Percentiles rank a stretch among this genome's conserved stretches.
Conservation (phyloP, 2,113 vertebrate species). For the Ginglymostoma cirratum region DNA sequence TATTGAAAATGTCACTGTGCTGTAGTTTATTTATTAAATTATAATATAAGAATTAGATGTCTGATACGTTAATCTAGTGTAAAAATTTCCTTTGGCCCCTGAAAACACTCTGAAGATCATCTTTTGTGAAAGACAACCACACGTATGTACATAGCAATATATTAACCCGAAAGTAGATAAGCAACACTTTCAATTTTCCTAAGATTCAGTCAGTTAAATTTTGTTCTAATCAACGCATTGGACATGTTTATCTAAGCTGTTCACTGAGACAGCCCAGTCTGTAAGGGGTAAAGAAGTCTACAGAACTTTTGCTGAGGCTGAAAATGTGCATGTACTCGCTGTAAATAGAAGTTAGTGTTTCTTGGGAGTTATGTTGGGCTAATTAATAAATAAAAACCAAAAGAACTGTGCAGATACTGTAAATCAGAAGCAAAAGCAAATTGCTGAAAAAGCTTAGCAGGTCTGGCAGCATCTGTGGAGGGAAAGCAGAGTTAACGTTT, state of each 20-base stretch:
- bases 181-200: not conserved
- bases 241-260: not conserved
- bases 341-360: not conserved
- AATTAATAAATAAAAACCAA: not conserved
- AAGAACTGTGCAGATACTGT: too few relatives aligned
- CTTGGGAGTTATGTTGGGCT: not conserved
- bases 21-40: not conserved
- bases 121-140: not conserved
- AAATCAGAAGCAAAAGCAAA: too few relatives aligned
- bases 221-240: not conserved
- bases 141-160: not conserved
- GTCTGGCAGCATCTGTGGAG: too few relatives aligned
- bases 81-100: not conserved
- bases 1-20: not conserved
- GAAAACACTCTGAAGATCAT: not conserved
- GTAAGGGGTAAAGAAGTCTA: not conserved
- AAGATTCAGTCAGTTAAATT: not conserved
- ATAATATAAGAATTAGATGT: not conserved
- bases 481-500: too few relatives aligned
- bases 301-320: not conserved
- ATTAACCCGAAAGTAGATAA: not conserved
- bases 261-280: not conserved
- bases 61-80: not conserved
- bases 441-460: too few relatives aligned
- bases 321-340: not conserved